Evolutionary conservation across 2,888 invertebrate species (phyloP), one percentile per base, ranked within the genome.

Genomic region (Xylota sylvarum): DNA sequence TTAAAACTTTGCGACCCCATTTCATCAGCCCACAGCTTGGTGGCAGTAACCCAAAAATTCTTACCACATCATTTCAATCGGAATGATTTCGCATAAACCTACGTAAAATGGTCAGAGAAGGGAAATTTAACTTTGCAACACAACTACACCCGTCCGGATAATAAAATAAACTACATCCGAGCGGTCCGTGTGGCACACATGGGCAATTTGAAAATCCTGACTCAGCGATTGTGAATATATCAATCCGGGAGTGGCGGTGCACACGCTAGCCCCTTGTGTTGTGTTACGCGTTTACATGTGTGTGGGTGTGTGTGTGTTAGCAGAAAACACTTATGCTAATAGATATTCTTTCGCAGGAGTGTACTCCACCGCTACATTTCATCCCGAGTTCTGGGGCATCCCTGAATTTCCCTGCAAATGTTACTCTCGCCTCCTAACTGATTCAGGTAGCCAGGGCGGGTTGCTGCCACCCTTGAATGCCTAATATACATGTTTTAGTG

Each of bases 151-250:
- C 86, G 82, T 17, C 86, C 86, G 86, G 82, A 82, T 86, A 86
- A 86, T 86, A 86, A 86, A 86, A 86, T 86, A 86, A 86, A 86
- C 86, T 81, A 86, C 86, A 81, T 86, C 86, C 82, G 65, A 82
- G 82, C 86, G 86, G 82, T 86, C 77, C 69, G 77, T 86, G 86
- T 69, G 86, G 82, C 86, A 73, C 86, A 82, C 86, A 86, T 86
- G 86, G 82, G 82, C 86, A 86, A 86, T 86, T 86, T 86, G 77
- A 86, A 86, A 86, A 82, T 86, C 86, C 86, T 86, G 86, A 86
- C 86, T 86, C 86, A 69, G 77, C 86, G 62, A 77, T 86, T 86
- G 76, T 62, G 67, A 64, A 81, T 80, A 67, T 86, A 81, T 86
- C 81, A 86, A 81, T 86, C 72, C 52, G 48, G 30, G 52, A 52